Percentiles rank a stretch among this genome's conserved stretches.
phyloP scores from a whole-genome alignment of 2,113 vertebrate genomes.

The Columba janthina region DNA sequence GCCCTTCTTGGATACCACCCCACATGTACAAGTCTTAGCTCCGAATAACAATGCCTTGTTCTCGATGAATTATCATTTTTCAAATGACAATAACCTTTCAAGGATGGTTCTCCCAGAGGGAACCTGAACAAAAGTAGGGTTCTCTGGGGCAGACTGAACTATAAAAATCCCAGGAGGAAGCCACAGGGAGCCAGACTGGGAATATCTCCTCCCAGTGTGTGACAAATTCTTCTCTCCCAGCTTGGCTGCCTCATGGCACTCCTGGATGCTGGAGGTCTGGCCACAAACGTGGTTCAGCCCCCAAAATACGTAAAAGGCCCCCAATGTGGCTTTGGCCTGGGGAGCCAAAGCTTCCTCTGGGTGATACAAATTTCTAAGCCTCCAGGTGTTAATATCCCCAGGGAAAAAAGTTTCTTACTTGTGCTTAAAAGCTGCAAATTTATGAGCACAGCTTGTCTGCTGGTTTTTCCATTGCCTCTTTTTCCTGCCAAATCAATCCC shows the following conservation, averaged over 20 bases:
- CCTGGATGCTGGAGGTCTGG: background rate
- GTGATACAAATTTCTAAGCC: background rate
- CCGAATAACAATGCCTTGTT: background rate
- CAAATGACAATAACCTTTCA: fast-evolving
- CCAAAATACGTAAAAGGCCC: fast-evolving
- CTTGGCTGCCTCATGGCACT: background rate
- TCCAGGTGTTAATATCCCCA: background rate
- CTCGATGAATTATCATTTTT: background rate
- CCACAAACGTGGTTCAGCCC: background rate
- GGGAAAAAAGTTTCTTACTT: background rate
- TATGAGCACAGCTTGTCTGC: background rate
- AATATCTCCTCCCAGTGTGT: background rate
- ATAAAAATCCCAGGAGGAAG: background rate
- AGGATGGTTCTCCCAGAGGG: background rate
- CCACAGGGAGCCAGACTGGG: background rate
- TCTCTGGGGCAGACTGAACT: background rate
- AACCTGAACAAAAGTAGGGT: background rate
- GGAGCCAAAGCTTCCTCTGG: background rate
- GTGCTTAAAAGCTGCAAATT: background rate
- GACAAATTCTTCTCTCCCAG: background rate
- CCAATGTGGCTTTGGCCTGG: fast-evolving
- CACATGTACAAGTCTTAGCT: background rate
- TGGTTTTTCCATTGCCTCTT: background rate
- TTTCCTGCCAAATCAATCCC: background rate
- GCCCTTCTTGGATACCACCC: background rate